Evolutionary conservation across 2,888 invertebrate genomes (phyloP).

Genomic region (Exocentrus adspersus): DNA sequence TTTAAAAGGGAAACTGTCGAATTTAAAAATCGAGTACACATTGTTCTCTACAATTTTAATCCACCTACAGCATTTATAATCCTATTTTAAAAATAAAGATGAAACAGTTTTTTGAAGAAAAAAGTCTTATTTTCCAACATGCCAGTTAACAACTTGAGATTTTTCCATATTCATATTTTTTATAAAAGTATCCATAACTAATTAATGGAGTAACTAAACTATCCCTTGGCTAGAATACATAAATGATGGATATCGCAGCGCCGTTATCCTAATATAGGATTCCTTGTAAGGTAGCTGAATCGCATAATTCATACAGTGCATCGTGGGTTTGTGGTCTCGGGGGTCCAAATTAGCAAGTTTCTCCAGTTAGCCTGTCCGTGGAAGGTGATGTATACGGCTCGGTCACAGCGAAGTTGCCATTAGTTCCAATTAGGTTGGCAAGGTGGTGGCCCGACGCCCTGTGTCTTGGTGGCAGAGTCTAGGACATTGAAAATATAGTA

Average conservation of each 20-base stretch:
- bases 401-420: conserved; percentile 59
- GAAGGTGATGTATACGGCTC: conserved; percentile 56
- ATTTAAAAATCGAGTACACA: too few species aligned
- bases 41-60: too few species aligned
- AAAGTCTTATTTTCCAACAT: too few species aligned
- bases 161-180: too few species aligned
- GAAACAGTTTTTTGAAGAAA: too few species aligned
- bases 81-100: too few species aligned
- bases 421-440: conserved; percentile 59
- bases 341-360: conserved; percentile 61
- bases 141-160: too few species aligned
- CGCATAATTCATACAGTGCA: conserved; percentile 51
- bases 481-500: conserved; percentile 32
- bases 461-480: conserved; percentile 40
- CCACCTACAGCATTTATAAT: too few species aligned
- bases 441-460: conserved; percentile 51
- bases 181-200: too few species aligned
- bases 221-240: conserved; percentile 20
- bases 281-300: conserved; percentile 35
- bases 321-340: conserved; percentile 49
- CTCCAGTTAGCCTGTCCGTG: conserved; percentile 50
- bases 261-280: conserved; percentile 31
- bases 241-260: conserved; percentile 37
- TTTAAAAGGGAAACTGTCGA: too few species aligned
- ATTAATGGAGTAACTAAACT: neutral